A percentile compares a stretch with the other conserved stretches of the same genome.
phyloP scores from a whole-genome alignment of 2,797 vertebrate genomes.

The Ceyx erithaca region DNA sequence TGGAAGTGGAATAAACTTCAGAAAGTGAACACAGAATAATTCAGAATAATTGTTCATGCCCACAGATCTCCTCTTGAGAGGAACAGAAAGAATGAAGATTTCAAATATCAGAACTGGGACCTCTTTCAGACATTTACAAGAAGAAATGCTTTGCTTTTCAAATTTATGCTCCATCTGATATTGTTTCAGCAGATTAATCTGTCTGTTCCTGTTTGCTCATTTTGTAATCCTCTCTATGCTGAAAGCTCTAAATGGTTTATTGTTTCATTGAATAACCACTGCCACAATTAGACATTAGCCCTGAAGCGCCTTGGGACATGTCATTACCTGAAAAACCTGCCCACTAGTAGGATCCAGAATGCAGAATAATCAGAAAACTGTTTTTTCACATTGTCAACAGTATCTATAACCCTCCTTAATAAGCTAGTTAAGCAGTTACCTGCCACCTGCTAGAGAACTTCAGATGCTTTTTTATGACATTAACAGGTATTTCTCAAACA shows the following conservation, averaged over 20 bases:
- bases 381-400: neutral
- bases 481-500: neutral
- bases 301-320: neutral
- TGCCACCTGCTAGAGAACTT: neutral
- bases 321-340: neutral
- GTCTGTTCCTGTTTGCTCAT: neutral
- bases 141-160: neutral
- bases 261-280: neutral
- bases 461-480: neutral
- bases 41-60: neutral
- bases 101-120: neutral
- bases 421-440: neutral
- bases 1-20: neutral
- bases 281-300: neutral
- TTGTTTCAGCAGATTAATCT: slow-evolving; percentile 21
- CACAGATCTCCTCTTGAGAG: neutral
- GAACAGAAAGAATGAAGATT: neutral
- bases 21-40: neutral
- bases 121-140: neutral
- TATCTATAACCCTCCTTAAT: neutral
- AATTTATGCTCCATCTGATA: neutral
- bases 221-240: neutral
- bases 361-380: neutral
- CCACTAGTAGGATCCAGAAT: neutral
- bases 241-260: neutral